A percentile compares a stretch with the other conserved stretches of the same genome.
Evolutionary conservation across 2,797 vertebrate genomes (phyloP).

Genomic region (Myotis myotis): DNA sequence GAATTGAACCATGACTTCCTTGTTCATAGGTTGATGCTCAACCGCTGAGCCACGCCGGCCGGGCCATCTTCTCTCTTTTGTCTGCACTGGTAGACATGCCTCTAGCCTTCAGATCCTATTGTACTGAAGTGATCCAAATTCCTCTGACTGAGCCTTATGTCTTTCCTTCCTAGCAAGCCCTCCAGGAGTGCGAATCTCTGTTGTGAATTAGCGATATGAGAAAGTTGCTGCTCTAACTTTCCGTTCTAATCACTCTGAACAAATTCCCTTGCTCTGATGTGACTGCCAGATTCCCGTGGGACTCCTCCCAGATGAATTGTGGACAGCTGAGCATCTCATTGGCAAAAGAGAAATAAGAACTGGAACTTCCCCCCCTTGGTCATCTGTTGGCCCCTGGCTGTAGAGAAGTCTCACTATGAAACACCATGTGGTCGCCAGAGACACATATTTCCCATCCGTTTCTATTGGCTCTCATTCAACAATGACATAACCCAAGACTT

Average conservation of each 20-base stretch:
- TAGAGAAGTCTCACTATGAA: not conserved
- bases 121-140: not conserved
- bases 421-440: not conserved
- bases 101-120: not conserved
- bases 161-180: constrained; percentile 12
- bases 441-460: not conserved
- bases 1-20: no score
- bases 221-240: constrained; percentile 45
- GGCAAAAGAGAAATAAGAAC: constrained; percentile 42
- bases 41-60: no score
- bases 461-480: not conserved
- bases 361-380: not conserved
- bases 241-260: constrained; percentile 26
- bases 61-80: not conserved
- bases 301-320: constrained; percentile 53
- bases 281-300: constrained; percentile 56
- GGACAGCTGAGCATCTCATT: constrained; percentile 33
- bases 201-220: constrained; percentile 28
- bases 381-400: not conserved
- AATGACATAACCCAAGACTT: constrained; percentile 15
- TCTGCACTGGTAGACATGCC: not conserved
- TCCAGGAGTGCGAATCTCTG: constrained; percentile 17
- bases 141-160: not conserved
- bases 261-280: constrained; percentile 52
- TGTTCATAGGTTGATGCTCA: no score